phyloP scores from a whole-genome alignment of 2,888 invertebrate genomes.

The Stenurella melanura region DNA sequence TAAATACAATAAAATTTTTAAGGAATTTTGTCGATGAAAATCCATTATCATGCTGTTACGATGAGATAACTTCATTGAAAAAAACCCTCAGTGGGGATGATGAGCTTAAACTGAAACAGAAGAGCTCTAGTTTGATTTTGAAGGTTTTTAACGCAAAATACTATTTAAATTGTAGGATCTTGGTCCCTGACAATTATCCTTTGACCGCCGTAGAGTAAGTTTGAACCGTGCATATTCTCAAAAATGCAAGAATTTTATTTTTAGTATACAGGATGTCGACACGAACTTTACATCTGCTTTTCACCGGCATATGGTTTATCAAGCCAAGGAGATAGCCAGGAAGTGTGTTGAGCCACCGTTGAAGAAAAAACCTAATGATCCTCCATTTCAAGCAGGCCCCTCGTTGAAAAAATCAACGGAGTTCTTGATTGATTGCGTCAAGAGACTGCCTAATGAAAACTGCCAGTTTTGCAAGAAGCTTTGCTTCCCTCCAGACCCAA shows the following conservation, averaged over 20 bases:
- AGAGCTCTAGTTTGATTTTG: constrained; percentile 77
- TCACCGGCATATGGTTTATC: constrained; percentile 78
- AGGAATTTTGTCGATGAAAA: constrained; percentile 81
- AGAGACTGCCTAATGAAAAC: constrained; percentile 77
- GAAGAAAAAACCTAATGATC: constrained; percentile 74
- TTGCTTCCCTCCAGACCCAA: constrained; percentile 78
- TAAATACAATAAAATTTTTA: constrained; percentile 78
- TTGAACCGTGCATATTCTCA: background rate
- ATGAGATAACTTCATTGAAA: constrained; percentile 80
- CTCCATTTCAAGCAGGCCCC: constrained; percentile 78
- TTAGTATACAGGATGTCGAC: constrained; percentile 77
- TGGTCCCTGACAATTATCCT: constrained; percentile 81
- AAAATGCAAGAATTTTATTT: constrained; percentile 53
- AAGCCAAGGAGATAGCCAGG: constrained; percentile 81
- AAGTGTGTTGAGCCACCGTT: constrained; percentile 82
- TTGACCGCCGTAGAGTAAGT: constrained; percentile 74
- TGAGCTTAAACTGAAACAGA: constrained; percentile 81
- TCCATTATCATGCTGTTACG: constrained; percentile 82
- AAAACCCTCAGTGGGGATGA: constrained; percentile 74
- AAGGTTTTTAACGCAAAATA: constrained; percentile 78
- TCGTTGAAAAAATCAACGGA: constrained; percentile 78
- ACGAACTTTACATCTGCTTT: constrained; percentile 81
- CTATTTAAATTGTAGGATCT: constrained; percentile 76
- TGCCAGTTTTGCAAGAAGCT: constrained; percentile 79
- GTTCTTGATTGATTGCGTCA: constrained; percentile 79